Evolutionary conservation across 1,140 invertebrate genomes (phyloP).

Genomic region (Lepidurus arcticus): DNA sequence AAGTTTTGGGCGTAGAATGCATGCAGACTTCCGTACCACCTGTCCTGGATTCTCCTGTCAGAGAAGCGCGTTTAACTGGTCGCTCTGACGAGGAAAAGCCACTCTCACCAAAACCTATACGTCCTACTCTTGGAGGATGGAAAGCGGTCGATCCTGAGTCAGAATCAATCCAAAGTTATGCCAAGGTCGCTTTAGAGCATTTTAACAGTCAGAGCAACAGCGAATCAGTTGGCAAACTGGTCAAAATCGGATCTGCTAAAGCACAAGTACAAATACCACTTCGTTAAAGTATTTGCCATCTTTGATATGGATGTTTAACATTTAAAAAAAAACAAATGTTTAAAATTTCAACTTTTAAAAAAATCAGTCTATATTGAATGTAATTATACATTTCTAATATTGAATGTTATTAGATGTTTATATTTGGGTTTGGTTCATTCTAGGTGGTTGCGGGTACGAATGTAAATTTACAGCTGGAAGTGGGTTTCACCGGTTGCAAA

Average conservation of each 20-base stretch:
- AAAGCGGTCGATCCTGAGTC: not conserved
- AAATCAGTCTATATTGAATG: too few species aligned
- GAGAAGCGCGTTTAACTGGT: too few species aligned
- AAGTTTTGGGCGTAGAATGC: slow-evolving; percentile 32
- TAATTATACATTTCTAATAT: too few species aligned
- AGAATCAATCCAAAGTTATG: not conserved
- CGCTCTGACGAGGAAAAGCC: too few species aligned
- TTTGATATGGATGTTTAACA: not conserved
- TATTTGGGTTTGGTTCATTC: not conserved
- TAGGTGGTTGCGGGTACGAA: slow-evolving; percentile 8
- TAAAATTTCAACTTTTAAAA: too few species aligned
- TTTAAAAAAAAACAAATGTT: too few species aligned
- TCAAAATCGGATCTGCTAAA: not conserved
- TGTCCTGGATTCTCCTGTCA: not conserved
- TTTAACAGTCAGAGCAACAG: not conserved
- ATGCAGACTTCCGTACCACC: not conserved
- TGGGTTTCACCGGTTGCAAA: slow-evolving; percentile 34
- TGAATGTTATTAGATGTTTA: not conserved
- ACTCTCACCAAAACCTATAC: not conserved
- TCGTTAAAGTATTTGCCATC: not conserved
- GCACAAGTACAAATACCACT: not conserved
- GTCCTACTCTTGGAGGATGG: not conserved
- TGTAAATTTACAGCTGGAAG: slow-evolving; percentile 38
- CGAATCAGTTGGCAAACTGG: not conserved
- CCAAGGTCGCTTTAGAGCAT: not conserved